phyloP scores from a whole-genome alignment of 2,113 vertebrate species.

The Oryzias melastigma region DNA sequence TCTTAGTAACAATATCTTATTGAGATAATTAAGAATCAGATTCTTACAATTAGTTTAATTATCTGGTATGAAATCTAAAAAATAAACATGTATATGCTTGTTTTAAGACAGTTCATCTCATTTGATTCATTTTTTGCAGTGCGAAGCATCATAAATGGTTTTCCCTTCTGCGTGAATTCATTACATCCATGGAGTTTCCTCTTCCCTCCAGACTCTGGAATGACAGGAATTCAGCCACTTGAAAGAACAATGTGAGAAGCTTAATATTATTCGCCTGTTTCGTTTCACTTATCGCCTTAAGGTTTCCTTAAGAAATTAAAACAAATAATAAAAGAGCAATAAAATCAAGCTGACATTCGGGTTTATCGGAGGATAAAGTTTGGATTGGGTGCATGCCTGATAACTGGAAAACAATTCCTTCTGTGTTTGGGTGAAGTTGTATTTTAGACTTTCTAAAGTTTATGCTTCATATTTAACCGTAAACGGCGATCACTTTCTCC shows the following conservation, averaged over 20 bases:
- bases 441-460: constrained; percentile 4
- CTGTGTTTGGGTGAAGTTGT: background rate
- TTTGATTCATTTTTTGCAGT: too few relatives aligned
- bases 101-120: too few relatives aligned
- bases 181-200: constrained; percentile 14
- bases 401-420: constrained; percentile 18
- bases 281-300: background rate
- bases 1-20: too few relatives aligned
- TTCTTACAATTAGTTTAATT: too few relatives aligned
- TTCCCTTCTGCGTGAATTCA: too few relatives aligned
- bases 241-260: constrained; percentile 18
- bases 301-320: background rate
- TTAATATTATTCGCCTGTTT: background rate
- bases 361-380: too few relatives aligned
- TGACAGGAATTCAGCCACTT: constrained; percentile 39
- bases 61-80: too few relatives aligned
- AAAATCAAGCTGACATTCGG: background rate
- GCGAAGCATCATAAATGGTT: too few relatives aligned
- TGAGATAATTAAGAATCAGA: too few relatives aligned
- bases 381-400: too few relatives aligned
- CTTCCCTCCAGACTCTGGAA: constrained; percentile 21
- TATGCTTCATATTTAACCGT: constrained; percentile 5
- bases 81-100: too few relatives aligned
- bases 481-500: constrained; percentile 45
- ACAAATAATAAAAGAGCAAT: background rate